A percentile compares a stretch with the other conserved stretches of the same genome.
These are phyloP conservation scores for Xenopus borealis DNA, from an alignment of 2,113 vertebrate species.

Conservation along the genomic window DNA sequence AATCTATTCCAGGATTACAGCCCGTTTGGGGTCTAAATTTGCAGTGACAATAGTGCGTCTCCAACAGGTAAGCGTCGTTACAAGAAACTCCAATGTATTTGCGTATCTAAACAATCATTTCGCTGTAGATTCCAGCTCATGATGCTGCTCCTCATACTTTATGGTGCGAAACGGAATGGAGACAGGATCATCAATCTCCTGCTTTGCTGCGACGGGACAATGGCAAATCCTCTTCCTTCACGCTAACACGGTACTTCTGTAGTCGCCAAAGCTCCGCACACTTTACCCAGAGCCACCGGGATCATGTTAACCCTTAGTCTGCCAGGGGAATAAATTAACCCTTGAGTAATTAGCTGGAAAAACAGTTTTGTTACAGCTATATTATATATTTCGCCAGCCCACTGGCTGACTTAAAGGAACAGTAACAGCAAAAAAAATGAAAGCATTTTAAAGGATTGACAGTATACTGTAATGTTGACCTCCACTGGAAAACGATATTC, in stretches of 20 bases:
- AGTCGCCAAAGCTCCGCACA: background rate
- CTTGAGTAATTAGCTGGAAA: no score
- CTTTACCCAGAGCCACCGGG: background rate
- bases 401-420: no score
- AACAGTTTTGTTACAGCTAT: no score
- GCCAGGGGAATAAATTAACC: no score
- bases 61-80: background rate
- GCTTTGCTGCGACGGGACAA: background rate
- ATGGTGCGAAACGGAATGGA: constrained; percentile 24
- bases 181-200: constrained; percentile 34
- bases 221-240: background rate
- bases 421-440: no score
- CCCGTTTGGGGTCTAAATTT: background rate
- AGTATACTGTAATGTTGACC: no score
- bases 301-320: constrained; percentile 13
- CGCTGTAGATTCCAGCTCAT: constrained; percentile 8
- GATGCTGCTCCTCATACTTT: constrained; percentile 17
- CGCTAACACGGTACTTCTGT: background rate
- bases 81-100: background rate
- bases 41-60: background rate
- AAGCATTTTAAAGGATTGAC: no score
- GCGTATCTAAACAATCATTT: constrained; percentile 16
- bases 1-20: no score
- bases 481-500: no score
- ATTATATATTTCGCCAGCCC: no score